A percentile compares a stretch with the other conserved stretches of the same genome.
Conservation (phyloP, 2,797 vertebrate species). For the Amphiprion clarkii region DNA sequence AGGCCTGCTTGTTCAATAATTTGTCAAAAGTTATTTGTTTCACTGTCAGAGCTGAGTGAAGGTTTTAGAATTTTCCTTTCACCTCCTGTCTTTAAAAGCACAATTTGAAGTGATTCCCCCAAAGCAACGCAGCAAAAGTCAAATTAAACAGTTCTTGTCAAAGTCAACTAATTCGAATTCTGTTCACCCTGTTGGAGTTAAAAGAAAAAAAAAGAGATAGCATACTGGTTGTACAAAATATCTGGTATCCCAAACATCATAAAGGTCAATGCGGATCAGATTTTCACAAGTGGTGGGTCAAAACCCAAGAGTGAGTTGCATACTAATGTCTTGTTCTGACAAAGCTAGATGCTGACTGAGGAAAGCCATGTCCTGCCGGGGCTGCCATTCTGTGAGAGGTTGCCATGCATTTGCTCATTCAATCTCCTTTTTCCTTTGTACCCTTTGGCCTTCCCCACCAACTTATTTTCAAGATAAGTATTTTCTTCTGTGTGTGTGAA, state of each 20-base stretch:
- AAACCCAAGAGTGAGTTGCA: slow-evolving; percentile 22
- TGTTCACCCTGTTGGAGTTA: neutral
- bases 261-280: slow-evolving; percentile 47
- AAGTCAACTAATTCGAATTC: slow-evolving; percentile 44
- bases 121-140: slow-evolving; percentile 11
- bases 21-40: too few relatives aligned
- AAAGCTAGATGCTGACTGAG: slow-evolving; percentile 18
- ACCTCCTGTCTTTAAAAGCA: slow-evolving; percentile 5
- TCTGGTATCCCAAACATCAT: slow-evolving; percentile 23
- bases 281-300: slow-evolving; percentile 38
- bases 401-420: neutral
- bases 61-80: neutral
- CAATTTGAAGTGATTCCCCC: slow-evolving; percentile 9
- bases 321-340: slow-evolving; percentile 32
- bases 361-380: neutral
- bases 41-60: neutral
- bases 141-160: slow-evolving; percentile 29
- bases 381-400: neutral
- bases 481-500: neutral
- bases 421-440: neutral
- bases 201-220: neutral
- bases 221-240: slow-evolving; percentile 15
- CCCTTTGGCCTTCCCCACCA: neutral
- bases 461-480: neutral
- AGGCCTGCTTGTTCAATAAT: too few relatives aligned